phyloP scores from a whole-genome alignment of 1,140 invertebrate genomes.

The Delia radicum region DNA sequence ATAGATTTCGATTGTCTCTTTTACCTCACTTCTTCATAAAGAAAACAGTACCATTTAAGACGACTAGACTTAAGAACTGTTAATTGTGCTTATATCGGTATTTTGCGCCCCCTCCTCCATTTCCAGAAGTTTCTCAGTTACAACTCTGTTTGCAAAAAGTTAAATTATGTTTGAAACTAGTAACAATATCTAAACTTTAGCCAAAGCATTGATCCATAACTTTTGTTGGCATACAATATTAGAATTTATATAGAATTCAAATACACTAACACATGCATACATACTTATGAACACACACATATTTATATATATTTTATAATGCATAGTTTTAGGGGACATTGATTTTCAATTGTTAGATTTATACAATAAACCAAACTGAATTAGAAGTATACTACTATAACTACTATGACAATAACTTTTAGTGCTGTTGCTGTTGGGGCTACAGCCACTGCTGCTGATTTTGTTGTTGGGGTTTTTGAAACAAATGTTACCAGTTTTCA shows the following conservation, averaged over 20 bases:
- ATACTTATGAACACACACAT: not conserved
- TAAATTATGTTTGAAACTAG: not conserved
- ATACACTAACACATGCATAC: not conserved
- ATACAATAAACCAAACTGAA: not conserved
- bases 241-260: not conserved
- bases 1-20: too few relatives aligned
- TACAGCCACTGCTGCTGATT: not conserved
- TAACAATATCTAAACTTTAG: not conserved
- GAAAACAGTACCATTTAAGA: too few relatives aligned
- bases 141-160: not conserved
- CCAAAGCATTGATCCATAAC: not conserved
- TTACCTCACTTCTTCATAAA: too few relatives aligned
- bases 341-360: slow-evolving; percentile 1
- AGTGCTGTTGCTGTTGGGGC: not conserved
- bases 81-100: too few relatives aligned
- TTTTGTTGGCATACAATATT: not conserved
- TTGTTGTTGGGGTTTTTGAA: not conserved
- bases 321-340: slow-evolving; percentile 1
- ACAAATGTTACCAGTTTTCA: slow-evolving; percentile 4
- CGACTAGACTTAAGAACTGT: too few relatives aligned
- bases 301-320: not conserved
- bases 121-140: too few relatives aligned
- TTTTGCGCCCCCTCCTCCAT: too few relatives aligned
- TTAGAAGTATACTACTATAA: not conserved
- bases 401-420: too few relatives aligned